Evolutionary conservation across 2,888 invertebrate species (phyloP).

Genomic region (Andrena praecox): DNA sequence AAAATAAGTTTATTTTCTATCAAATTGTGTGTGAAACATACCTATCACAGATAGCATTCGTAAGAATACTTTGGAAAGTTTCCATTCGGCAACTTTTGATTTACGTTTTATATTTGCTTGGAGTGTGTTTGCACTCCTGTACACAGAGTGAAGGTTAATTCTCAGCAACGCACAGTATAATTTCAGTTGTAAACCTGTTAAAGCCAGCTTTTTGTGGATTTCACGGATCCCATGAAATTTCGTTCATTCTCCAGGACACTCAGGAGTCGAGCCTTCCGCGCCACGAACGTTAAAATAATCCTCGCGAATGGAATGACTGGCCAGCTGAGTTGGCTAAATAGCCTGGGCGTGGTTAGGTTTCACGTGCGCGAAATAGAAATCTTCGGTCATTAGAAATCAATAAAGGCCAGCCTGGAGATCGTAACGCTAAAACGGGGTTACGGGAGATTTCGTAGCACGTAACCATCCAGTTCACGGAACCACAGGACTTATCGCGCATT

Average conservation of each 20-base stretch:
- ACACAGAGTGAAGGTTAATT: too few relatives aligned
- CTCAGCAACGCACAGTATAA: too few relatives aligned
- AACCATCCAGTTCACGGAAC: slow-evolving; percentile 31
- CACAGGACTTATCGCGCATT: slow-evolving; percentile 79
- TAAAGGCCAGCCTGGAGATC: background rate
- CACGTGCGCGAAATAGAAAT: slow-evolving; percentile 5
- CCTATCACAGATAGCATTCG: too few relatives aligned
- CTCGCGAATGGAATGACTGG: background rate
- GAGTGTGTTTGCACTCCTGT: too few relatives aligned
- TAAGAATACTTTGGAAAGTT: too few relatives aligned
- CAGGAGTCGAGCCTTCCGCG: background rate
- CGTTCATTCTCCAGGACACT: background rate
- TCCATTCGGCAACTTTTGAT: too few relatives aligned
- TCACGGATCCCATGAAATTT: background rate
- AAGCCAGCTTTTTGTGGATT: too few relatives aligned
- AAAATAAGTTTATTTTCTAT: too few relatives aligned
- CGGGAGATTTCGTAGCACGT: slow-evolving; percentile 64
- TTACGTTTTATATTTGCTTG: too few relatives aligned
- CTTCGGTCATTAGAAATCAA: slow-evolving; percentile 38
- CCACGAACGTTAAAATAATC: slow-evolving; percentile 7
- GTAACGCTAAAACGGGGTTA: slow-evolving; percentile 62
- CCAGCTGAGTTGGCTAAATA: background rate
- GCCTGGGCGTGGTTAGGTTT: background rate
- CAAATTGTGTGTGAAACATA: too few relatives aligned
- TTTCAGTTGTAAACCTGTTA: too few relatives aligned